Percentiles rank a stretch among this genome's conserved stretches.
Conservation (phyloP, 2,113 vertebrate genomes). For the Sturnira hondurensis region DNA sequence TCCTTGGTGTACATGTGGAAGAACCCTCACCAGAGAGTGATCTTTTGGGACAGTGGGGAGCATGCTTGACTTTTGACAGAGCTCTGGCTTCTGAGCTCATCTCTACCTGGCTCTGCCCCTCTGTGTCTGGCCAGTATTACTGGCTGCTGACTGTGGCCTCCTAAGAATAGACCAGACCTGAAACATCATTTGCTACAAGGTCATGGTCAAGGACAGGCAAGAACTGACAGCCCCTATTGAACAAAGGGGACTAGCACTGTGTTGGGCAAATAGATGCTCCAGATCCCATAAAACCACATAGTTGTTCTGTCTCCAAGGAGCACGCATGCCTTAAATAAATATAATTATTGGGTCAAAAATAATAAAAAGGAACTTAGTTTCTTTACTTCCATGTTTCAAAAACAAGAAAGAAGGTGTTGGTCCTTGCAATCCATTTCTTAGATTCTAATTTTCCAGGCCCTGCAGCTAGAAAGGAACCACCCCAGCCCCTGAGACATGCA, state of each 20-base stretch:
- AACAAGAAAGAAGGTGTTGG: not conserved
- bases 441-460: not conserved
- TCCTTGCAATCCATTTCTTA: not conserved
- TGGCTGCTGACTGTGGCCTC: conserved; percentile 13
- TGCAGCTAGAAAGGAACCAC: not conserved
- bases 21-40: too few relatives aligned
- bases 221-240: not conserved
- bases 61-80: not conserved
- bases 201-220: not conserved
- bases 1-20: not conserved
- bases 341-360: not conserved
- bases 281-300: not conserved
- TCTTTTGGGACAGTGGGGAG: not conserved
- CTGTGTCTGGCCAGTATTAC: not conserved
- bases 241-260: not conserved
- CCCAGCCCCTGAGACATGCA: not conserved
- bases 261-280: not conserved
- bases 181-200: not conserved
- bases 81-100: conserved; percentile 21
- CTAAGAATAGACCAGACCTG: not conserved
- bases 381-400: not conserved
- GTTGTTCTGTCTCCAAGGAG: not conserved
- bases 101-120: not conserved
- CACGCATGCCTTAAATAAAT: not conserved
- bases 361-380: not conserved